These are phyloP conservation scores for Athripsodes cinereus DNA, from an alignment of 2,888 invertebrate species.

Conservation along the genomic window DNA sequence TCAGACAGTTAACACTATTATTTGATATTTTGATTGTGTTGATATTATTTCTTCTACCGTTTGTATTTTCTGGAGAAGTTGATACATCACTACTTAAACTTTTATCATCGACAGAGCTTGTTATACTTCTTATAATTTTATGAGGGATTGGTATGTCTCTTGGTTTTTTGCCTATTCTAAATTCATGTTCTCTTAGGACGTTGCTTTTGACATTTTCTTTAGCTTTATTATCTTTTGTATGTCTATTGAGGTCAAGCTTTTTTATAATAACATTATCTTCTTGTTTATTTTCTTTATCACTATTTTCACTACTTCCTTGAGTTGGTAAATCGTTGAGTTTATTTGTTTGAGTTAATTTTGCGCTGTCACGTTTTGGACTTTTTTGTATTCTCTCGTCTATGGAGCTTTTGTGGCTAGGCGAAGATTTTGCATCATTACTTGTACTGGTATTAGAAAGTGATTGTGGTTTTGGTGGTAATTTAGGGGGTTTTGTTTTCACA, in stretches of 20 bases:
- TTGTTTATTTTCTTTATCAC: constrained; percentile 5
- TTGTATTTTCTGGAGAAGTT: not conserved
- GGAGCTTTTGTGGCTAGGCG: constrained; percentile 29
- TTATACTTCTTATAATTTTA: not conserved
- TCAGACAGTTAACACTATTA: not conserved
- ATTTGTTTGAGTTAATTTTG: not conserved
- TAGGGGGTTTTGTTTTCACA: constrained; percentile 36
- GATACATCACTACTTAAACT: not conserved
- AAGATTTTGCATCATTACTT: constrained; percentile 34
- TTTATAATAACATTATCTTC: not conserved
- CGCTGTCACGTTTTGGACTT: not conserved
- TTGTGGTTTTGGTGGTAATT: constrained; percentile 36
- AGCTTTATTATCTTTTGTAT: not conserved
- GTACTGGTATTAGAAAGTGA: constrained; percentile 35
- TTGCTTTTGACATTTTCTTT: not conserved
- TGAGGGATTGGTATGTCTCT: constrained; percentile 7
- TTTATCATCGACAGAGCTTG: not conserved
- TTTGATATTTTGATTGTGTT: not conserved
- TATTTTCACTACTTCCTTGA: not conserved
- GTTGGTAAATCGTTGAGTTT: not conserved
- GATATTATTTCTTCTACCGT: not conserved
- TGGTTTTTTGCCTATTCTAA: not conserved
- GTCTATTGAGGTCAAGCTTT: no score
- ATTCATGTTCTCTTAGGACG: not conserved
- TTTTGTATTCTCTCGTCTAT: not conserved